Evolutionary conservation across 2,888 invertebrate genomes (phyloP), one percentile per base, ranked within the genome.

Genomic region (Masnerella sp.): DNA sequence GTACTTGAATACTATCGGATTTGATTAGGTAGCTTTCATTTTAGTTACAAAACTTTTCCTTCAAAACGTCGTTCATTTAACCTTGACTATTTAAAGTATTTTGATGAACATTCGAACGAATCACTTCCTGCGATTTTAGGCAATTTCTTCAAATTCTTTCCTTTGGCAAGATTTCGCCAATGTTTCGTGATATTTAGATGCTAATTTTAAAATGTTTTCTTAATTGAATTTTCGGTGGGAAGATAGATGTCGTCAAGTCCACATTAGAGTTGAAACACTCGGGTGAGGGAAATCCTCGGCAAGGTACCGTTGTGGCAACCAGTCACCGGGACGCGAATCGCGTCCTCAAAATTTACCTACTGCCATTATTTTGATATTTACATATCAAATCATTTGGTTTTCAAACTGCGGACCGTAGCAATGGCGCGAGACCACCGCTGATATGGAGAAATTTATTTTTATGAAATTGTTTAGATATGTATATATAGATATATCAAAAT

Each of bases 141-240:
- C 30, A 14, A 38, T 22, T n/a, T 32, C 20, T 56, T 47, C 0
- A 52, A 54, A 71, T 64, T 56, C 36, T 72, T 47, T 28, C 67
- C 61, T 32, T 22, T 17, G 45, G 54, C 38, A 42, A 11, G 1
- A 45, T n/a, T 11, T 7, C 56, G 38, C 56, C 62, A 28, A 40
- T 42, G 64, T 64, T 71, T 77, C 76, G 86, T 85, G 86, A 86
- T 86, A 86, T 85, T 85, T 85, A 84, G 82, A 82, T 79, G 79
- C 81, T 84, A 83, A 83, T 83, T 81, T 81, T 80, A 78, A 72
- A 67, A 49, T 49, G 62, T 67, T 75, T 75, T 65, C 28, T 30
- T 34, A 51, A 42, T 42, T 49, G 64, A 59, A 71, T 42, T 70
- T 45, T 51, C 38, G 22, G 9, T 34, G 30, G n/a, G 22, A 40